These are phyloP conservation scores for Sebastes matsubarae DNA, from an alignment of 2,797 vertebrate species.

Conservation along the genomic window DNA sequence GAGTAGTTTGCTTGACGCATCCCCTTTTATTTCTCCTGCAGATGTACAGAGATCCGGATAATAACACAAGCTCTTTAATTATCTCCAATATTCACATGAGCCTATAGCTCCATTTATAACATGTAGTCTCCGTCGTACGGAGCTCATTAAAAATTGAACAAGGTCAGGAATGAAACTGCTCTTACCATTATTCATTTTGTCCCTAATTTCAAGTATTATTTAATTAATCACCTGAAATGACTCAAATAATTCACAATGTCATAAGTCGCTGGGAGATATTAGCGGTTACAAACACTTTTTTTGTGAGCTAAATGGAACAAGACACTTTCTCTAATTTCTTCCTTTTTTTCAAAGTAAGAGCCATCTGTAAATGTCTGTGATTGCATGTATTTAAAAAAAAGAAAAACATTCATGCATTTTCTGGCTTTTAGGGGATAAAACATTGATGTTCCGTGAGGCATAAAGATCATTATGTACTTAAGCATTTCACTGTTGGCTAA, in stretches of 20 bases:
- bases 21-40: conserved; percentile 13
- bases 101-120: conserved; percentile 79
- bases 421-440: not conserved
- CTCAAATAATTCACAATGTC: conserved; percentile 76
- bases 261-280: conserved; percentile 60
- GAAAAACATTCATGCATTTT: not conserved
- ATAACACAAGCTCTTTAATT: conserved; percentile 76
- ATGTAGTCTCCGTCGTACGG: conserved; percentile 71
- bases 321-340: not conserved
- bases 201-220: conserved; percentile 81
- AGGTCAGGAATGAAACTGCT: conserved; percentile 85
- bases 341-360: not conserved
- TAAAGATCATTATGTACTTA: conserved; percentile 35
- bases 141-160: conserved; percentile 87
- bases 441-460: conserved; percentile 15
- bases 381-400: not conserved
- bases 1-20: conserved; percentile 52
- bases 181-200: conserved; percentile 84
- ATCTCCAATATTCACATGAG: conserved; percentile 77
- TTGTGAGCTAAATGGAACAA: not conserved
- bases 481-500: conserved; percentile 42
- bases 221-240: conserved; percentile 82
- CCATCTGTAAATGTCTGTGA: not conserved
- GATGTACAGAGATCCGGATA: conserved; percentile 63
- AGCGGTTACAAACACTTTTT: conserved; percentile 43